Evolutionary conservation across 2,888 invertebrate species (phyloP), one percentile per base, ranked within the genome.

Genomic region (Falcaria lacertinaria): DNA sequence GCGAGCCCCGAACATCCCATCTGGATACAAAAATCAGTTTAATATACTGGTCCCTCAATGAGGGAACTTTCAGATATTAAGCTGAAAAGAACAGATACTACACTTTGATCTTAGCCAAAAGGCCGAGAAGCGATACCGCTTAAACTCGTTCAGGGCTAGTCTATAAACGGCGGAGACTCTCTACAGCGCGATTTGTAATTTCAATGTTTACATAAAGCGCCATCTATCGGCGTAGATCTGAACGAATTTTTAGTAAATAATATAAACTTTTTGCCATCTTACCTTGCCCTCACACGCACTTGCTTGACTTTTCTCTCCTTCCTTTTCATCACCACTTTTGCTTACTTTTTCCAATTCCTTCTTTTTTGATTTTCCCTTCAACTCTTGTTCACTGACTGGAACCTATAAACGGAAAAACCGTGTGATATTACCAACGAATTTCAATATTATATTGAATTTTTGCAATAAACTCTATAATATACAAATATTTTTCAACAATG

Each of bases 311-410:
- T 86, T 89, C 5, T 81, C 82, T 3, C 76, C 86, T 33, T 88
- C 89, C 46, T 86, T 88, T 36, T 90, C 89, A 44, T 91, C 91
- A 4, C 90, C 90, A 48, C 89, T 90, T 69, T 92, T 92, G 51
- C 81, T 82, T 1, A 74, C 54, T 50, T 92, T 91, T 36, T 88
- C 89, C 39, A 76, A 62, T 46, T 90, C 91, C 56, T 91, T 91
- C 78, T 91, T 91, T 66, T 91, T 92, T 17, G 89, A 90, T 52
- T 90, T 91, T 0, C 90, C 90, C 66, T 91, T 92, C 47, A 92
- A 71, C 64, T 93, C 93, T 56, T 92, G 92, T 65, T 94, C 94
- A 50, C 92, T 92, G 4, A 94, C 93, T 15, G 95, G 94, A 15
- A 95, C 93, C 90, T 90, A 45, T n/a, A 68, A 43, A 28, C 39